A percentile compares a stretch with the other conserved stretches of the same genome.
Conservation (phyloP, 2,888 invertebrate species). For the Sceliomorpha sp. region DNA sequence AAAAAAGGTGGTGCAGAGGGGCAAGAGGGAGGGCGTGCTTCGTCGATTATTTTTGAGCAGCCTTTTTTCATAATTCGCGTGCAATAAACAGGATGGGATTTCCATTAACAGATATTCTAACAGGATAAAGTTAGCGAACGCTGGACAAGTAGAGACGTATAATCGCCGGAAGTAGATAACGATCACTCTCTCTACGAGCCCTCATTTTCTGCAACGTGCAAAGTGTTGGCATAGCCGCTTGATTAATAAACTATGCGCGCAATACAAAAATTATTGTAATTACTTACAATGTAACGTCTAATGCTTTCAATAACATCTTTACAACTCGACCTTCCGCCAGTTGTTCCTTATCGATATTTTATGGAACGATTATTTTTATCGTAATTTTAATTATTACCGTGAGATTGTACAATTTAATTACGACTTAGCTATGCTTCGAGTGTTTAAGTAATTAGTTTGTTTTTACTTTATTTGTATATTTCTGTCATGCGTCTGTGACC, state of each 20-base stretch:
- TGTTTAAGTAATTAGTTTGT: too few relatives aligned
- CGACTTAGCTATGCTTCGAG: too few relatives aligned
- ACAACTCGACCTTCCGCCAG: conserved; percentile 3
- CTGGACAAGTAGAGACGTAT: conserved; percentile 54
- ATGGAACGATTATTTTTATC: conserved; percentile 4
- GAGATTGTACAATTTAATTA: too few relatives aligned
- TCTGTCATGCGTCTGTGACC: too few relatives aligned
- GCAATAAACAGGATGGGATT: conserved; percentile 59
- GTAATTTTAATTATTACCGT: conserved; percentile 2
- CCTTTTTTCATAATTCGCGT: conserved; percentile 53
- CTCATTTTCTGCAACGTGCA: conserved; percentile 55
- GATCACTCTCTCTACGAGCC: conserved; percentile 49
- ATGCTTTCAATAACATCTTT: conserved; percentile 36
- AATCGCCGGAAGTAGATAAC: conserved; percentile 58
- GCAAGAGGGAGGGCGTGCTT: too few relatives aligned
- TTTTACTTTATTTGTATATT: too few relatives aligned
- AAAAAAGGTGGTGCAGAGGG: conserved; percentile 47
- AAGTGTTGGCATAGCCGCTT: conserved; percentile 50
- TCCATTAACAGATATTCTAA: conserved; percentile 57
- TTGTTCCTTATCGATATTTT: neutral
- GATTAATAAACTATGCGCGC: conserved; percentile 55
- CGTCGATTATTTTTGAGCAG: conserved; percentile 42
- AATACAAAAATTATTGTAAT: conserved; percentile 53
- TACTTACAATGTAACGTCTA: conserved; percentile 32
- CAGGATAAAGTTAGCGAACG: conserved; percentile 48